Evolutionary conservation across 2,113 vertebrate genomes (phyloP).

Genomic region (Myrmophylax atrothorax): DNA sequence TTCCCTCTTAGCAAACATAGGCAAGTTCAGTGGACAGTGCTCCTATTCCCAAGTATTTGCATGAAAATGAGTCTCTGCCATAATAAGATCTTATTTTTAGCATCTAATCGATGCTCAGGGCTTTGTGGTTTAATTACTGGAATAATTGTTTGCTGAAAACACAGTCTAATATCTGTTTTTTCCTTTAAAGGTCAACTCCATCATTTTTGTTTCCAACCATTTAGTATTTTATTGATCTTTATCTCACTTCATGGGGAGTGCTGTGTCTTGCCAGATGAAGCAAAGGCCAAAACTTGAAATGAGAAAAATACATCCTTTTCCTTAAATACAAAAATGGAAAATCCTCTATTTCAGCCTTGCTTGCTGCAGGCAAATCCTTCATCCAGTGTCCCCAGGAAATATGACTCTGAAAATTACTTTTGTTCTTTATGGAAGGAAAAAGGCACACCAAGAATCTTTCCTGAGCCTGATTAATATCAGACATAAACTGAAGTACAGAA

Average conservation of each 20-base stretch:
- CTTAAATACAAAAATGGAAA: neutral
- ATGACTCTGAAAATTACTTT: neutral
- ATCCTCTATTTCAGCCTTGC: neutral
- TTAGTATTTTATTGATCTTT: conserved; percentile 57
- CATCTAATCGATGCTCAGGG: conserved; percentile 60
- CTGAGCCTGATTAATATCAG: neutral
- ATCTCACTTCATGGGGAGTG: neutral
- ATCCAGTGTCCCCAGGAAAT: neutral
- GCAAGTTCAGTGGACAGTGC: neutral
- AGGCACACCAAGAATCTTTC: neutral
- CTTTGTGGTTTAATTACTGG: conserved; percentile 73
- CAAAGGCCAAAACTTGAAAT: conserved; percentile 12
- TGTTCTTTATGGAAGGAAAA: neutral
- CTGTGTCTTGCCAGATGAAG: neutral
- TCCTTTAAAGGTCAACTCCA: conserved; percentile 40
- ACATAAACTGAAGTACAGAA: neutral
- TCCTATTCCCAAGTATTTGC: conserved; percentile 38
- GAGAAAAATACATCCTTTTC: neutral
- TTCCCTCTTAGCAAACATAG: neutral
- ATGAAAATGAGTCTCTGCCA: conserved; percentile 49
- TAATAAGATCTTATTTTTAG: conserved; percentile 71
- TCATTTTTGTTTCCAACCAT: conserved; percentile 44
- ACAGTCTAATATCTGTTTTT: conserved; percentile 48
- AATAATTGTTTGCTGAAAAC: conserved; percentile 52
- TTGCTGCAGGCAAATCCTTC: neutral